Evolutionary conservation across 37 sponge, comb jelly and placozoan species (phyloP).

Genomic region (Cladorhizidae sp.): DNA sequence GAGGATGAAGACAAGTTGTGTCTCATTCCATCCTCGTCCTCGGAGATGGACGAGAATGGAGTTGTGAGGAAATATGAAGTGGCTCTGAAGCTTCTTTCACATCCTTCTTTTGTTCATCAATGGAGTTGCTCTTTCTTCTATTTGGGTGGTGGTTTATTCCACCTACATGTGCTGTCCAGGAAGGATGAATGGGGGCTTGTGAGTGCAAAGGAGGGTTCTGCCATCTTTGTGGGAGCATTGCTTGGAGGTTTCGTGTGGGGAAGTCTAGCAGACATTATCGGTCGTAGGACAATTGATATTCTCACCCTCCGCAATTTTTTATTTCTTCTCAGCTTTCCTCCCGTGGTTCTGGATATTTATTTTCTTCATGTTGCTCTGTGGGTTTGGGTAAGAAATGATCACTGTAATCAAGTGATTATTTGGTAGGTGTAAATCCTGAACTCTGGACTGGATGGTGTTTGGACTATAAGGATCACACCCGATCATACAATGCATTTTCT

Average conservation of each 20-base stretch:
- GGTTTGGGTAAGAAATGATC: conserved; percentile 62
- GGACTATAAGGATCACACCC: too few species aligned
- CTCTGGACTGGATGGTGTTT: too few species aligned
- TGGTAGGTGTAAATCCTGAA: too few species aligned
- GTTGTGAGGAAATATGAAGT: conserved; percentile 62
- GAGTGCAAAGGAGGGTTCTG: conserved; percentile 32
- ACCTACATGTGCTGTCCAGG: conserved; percentile 47
- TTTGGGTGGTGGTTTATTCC: conserved; percentile 60
- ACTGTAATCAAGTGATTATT: too few species aligned
- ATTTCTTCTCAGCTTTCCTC: conserved; percentile 49
- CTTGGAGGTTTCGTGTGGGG: conserved; percentile 76
- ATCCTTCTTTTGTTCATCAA: conserved; percentile 37
- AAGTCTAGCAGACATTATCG: conserved; percentile 51
- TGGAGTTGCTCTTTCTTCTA: conserved; percentile 67
- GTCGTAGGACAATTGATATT: conserved; percentile 48
- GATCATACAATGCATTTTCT: too few species aligned
- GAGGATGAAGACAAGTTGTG: not conserved
- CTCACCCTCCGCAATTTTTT: conserved; percentile 52
- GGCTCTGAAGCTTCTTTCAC: conserved; percentile 56
- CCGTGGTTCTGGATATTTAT: conserved; percentile 55
- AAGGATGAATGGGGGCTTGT: conserved; percentile 44
- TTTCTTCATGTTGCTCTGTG: conserved; percentile 60
- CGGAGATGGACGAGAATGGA: conserved; percentile 37
- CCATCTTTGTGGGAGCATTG: conserved; percentile 72
- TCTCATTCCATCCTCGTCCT: not conserved